Base-by-base conservation (phyloP, 2,888 invertebrate species). In the Drosophila gaucha region DNA sequence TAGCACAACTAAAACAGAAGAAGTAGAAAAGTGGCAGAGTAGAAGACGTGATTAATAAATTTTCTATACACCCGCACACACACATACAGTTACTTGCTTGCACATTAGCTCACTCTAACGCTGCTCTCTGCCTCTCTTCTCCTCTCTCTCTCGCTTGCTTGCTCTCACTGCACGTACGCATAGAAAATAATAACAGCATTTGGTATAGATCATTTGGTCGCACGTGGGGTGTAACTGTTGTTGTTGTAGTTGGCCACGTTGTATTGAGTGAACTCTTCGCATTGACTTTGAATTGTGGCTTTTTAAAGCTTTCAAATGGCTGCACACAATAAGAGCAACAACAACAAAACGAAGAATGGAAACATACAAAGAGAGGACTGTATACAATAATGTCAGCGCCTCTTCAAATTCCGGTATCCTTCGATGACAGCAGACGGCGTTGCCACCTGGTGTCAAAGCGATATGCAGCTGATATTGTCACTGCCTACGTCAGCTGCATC, bases 31-130 rank as follows among this genome's bases (percentile, higher is more conserved):
- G 22, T 14, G 16, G 26, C 26, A 46, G 16, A 38, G 51, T 16
- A 24, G 33, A 50, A 68, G 41, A 55, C 36, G 54, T 51, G 44
- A 33, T 38, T 33, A 59, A 52, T 47, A 49, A 31, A 58, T 44
- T 31, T 39, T 36, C 12, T 35, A 35, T 16, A 35, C 33, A 24
- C 31, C 14, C 22, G 31, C 28, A 38, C 30, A 54, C 44, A 36
- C 36, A 44, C 60, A 69, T 31, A 67, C 35, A 43, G 22, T 33
- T 50, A 38, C 65, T 52, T 46, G 52, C 59, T 46, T 78, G 85
- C 84, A 86, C 85, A 55, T 73, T 67, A 55, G 59, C 43, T 50
- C 47, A 41, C 66, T 59, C 52, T 46, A 38, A 8, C 39, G 35
- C 20, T 16, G 18, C 18, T n/a, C 47, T 31, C 26, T 46, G 20